A percentile compares a stretch with the other conserved stretches of the same genome.
Evolutionary conservation across 2,113 vertebrate genomes (phyloP).

Genomic region (Coturnix japonica): DNA sequence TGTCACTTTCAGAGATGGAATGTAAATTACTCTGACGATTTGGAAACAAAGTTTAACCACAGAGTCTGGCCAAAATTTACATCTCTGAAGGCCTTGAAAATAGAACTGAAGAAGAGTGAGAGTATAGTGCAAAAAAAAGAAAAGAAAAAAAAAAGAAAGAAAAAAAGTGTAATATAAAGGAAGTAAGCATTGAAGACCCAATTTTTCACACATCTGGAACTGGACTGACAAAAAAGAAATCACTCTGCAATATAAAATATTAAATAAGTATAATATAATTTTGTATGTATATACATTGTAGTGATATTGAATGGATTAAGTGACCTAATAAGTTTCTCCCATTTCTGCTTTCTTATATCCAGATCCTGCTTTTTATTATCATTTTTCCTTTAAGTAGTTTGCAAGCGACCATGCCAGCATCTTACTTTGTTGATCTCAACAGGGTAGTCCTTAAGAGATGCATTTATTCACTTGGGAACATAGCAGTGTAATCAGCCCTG

Average conservation of each 20-base stretch:
- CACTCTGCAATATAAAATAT: not conserved
- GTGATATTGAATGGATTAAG: not conserved
- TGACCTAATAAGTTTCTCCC: not conserved
- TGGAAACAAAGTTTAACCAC: not conserved
- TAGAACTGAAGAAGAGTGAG: not conserved
- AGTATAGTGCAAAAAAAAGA: rapidly evolving
- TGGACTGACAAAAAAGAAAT: not conserved
- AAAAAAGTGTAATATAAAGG: not conserved
- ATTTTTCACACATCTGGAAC: not conserved
- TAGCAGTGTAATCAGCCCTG: slow-evolving; percentile 46
- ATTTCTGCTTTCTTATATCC: not conserved
- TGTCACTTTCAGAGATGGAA: not conserved
- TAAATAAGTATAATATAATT: not conserved
- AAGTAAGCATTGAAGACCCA: not conserved
- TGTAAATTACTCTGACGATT: not conserved
- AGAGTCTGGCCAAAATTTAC: not conserved
- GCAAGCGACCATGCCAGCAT: slow-evolving; percentile 33
- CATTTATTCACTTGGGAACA: slow-evolving; percentile 51
- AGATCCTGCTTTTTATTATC: slow-evolving; percentile 8
- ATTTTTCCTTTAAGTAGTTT: slow-evolving; percentile 38
- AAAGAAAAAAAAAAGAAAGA: too few species aligned
- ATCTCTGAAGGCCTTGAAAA: not conserved
- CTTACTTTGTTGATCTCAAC: slow-evolving; percentile 36
- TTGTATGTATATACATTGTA: not conserved
- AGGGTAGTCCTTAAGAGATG: slow-evolving; percentile 46